Base-by-base conservation (phyloP, 2,113 vertebrate genomes). In the Ammospiza caudacuta region DNA sequence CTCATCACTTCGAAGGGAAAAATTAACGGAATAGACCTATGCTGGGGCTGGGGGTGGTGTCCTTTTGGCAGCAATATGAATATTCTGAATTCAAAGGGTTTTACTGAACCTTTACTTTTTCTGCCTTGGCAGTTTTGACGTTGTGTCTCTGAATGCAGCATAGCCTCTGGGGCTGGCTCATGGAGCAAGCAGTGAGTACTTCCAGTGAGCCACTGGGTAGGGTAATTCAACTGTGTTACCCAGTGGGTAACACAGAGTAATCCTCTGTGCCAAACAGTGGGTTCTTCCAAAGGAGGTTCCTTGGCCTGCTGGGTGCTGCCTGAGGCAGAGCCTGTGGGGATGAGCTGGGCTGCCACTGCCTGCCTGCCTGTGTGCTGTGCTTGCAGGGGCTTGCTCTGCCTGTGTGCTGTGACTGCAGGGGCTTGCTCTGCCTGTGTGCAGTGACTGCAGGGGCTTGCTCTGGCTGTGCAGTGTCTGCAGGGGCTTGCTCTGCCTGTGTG, bases 11-110 rank as follows among this genome's bases (percentile, higher is more conserved):
- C 23, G 43, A 78, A 83, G 54, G 20, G 28, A 46, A 80, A 21
- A 81, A 46, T 28, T 6, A 72, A 55, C 46, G 13, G 31, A 44
- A 16, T 5, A 47, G 33, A 12, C 33, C 66, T 52, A 3, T 1
- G 0, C 1, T 25, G 73, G 15, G 25, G 9, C 9, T 25, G 25
- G 8, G 11, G 23, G 7, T 1, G 15, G 25, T 15, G n/a, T 15
- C 19, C 7, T 69, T 62, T 68, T 47, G 47, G 15, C 58, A 46
- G 29, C 54, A 61, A 7, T 62, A 25, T 64, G 44, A 57, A 52
- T 72, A 44, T 29, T 20, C 37, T 37, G 37, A 49, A 76, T 86
- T 75, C 62, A 82, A 28, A 74, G 43, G 57, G 57, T 31, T 94
- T 61, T 89, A 57, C 35, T 54, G 77, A 67, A 18, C 16, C 9